Evolutionary conservation across 23 tunicate genomes (phyloP), one percentile per base, ranked within the genome.

Genomic region (Halocynthia roretzi): DNA sequence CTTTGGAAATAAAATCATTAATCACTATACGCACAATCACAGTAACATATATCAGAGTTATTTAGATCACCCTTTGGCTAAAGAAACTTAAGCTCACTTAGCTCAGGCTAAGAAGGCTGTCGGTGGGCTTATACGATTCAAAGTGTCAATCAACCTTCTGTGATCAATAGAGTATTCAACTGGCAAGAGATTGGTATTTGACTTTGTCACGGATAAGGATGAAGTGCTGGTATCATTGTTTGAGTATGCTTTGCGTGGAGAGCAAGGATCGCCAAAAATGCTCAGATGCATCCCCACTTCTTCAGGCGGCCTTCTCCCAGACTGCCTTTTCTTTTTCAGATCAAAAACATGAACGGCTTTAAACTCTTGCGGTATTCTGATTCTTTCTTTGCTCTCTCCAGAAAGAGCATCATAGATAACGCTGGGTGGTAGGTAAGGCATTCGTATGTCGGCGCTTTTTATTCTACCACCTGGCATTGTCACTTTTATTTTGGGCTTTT

Each of bases 281-380:
- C 56, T 53, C 55, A 87, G 56, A 77, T 87, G 93, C 75, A 50
- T 52, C 11, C 51, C 80, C 44, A 82, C 72, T 82, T 87, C 93
- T 1, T 58, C 61, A 14, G 20, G 12, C 7, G 83, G 86, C 22
- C 49, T 55, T 51, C 48, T 7, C 4, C 53, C 68, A 19, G 81
- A 63, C 53, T 10, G 68, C 52, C 88, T 57, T 54, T 89, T 89
- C n/a, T 79, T 80, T 52, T 89, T 72, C 50, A 89, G 71, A 61
- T 89, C 96, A 18, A 57, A 68, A 55, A 89, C 80, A 69, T 89
- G 88, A 5, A 84, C 85, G 8, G 82, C 68, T 53, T 76, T 63
- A 52, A 80, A 89, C 53, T 76, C 85, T 69, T 71, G 71, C 10
- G 82, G 80, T 6, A 68, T 76, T 50, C 55, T 50, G 5, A 71